Conservation (phyloP, 2,113 vertebrate genomes). For the Grammomys surdaster region DNA sequence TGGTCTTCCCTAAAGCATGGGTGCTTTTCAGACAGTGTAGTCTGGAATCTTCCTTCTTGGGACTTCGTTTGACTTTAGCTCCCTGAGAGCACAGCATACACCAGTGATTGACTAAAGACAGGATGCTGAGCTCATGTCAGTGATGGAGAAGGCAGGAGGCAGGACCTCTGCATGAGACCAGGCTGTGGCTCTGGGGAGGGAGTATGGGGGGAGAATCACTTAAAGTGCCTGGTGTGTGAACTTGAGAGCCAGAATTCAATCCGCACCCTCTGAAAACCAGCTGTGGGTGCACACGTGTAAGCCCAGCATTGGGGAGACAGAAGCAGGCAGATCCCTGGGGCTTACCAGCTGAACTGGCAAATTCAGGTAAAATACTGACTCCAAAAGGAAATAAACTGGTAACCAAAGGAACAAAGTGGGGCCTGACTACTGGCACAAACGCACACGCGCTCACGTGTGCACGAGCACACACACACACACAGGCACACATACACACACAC, state of each 20-base stretch:
- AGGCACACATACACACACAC: too few relatives aligned
- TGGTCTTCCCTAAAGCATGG: not conserved
- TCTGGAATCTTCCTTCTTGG: not conserved
- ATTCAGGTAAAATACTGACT: not conserved
- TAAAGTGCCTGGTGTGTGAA: not conserved
- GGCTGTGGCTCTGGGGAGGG: not conserved
- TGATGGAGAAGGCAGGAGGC: not conserved
- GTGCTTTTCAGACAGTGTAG: not conserved
- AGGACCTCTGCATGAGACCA: not conserved
- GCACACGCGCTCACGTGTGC: not conserved
- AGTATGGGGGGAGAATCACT: too few relatives aligned
- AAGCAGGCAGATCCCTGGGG: not conserved
- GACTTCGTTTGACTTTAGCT: not conserved
- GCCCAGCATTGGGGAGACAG: not conserved
- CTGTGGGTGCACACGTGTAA: too few relatives aligned
- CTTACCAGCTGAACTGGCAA: not conserved
- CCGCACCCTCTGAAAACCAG: not conserved
- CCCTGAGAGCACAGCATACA: not conserved
- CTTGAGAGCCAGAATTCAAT: not conserved
- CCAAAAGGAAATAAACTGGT: not conserved
- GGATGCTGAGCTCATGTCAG: not conserved
- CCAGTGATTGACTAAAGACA: not conserved
- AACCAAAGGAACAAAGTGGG: not conserved
- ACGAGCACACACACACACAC: not conserved
- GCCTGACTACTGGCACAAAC: not conserved